Percentiles rank a stretch among this genome's conserved stretches.
Evolutionary conservation across 2,113 vertebrate genomes (phyloP).

Genomic region (Tragulus kanchil): DNA sequence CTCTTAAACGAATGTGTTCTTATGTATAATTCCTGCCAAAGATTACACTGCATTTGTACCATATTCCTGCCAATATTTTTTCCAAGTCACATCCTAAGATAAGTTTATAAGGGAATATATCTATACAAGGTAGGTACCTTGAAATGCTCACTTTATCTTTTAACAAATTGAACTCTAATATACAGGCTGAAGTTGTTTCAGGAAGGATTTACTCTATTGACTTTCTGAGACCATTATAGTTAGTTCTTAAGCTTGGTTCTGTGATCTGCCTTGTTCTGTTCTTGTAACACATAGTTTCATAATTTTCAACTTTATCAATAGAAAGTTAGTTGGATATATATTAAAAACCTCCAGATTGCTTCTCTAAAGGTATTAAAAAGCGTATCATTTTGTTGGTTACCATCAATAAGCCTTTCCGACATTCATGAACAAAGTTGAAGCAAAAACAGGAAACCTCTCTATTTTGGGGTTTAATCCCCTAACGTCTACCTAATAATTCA

Average conservation of each 20-base stretch:
- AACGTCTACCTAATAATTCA: conserved; percentile 32
- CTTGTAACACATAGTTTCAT: background rate
- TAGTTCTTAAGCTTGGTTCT: conserved; percentile 21
- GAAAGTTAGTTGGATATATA: background rate
- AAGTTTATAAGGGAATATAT: conserved; percentile 5
- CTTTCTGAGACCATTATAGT: background rate
- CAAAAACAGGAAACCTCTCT: conserved; percentile 2
- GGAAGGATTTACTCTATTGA: background rate
- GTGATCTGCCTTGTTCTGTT: background rate
- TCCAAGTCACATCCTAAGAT: background rate
- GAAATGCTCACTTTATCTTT: conserved; percentile 36
- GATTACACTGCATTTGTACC: conserved; percentile 30
- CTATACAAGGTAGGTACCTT: background rate
- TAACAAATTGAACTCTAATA: conserved; percentile 1
- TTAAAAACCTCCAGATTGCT: conserved; percentile 29
- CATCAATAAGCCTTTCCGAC: conserved; percentile 26
- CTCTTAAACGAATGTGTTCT: conserved; percentile 45
- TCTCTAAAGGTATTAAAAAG: conserved; percentile 43
- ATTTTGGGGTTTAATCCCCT: conserved; percentile 5
- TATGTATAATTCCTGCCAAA: conserved; percentile 50
- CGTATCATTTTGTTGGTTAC: background rate
- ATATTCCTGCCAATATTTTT: conserved; percentile 26
- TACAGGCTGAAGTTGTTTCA: background rate
- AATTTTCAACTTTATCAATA: background rate
- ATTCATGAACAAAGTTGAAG: conserved; percentile 14